Base-by-base conservation (phyloP, 2,113 vertebrate genomes). In the Ia io region DNA sequence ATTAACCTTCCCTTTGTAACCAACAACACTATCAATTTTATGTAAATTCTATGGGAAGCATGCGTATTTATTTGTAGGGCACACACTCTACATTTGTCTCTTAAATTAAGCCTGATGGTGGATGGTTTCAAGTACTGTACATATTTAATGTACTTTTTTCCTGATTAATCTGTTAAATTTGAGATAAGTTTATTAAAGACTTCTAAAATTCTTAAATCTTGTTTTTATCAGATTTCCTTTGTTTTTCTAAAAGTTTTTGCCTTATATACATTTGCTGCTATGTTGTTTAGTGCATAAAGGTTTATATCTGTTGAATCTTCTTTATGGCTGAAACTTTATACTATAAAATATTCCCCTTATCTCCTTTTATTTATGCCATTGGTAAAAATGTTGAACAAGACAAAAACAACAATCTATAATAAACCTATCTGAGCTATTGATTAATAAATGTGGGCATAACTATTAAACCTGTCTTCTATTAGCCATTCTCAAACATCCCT, bases 51-150 rank as follows among this genome's bases (percentile, higher is more conserved):
- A 10, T 73, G 28, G 93, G 32, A 91, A 85, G 44, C 83, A 89
- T 17, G 40, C 42, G 51, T 51, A 51, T 86, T 74, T 61, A 78
- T 71, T 35, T 84, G n/a, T 42, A 91, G 67, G 40, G 40, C 8
- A 30, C 13, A 67, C 2, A 20, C 20, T 94, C 47, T 78, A 40
- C 0, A 56, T 42, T 69, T 22, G 25, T 88, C 53, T 83, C 67
- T 93, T 95, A 84, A 88, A 59, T 82, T 76, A 37, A 95, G 25
- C 32, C 79, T 94, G 44, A 7, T 91, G 30, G 17, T 76, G 47
- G 25, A 69, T 10, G 17, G 4, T 59, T 89, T 93, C 59, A 88
- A 63, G 84, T 65, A 74, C 17, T 93, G 76, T 59, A 56, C 17
- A 61, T 30, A 61, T 16, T 67, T 40, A 44, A 25, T 40, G 35